Evolutionary conservation across 2,888 invertebrate genomes (phyloP), one percentile per base, ranked within the genome.

Genomic region (Busseola fusca): DNA sequence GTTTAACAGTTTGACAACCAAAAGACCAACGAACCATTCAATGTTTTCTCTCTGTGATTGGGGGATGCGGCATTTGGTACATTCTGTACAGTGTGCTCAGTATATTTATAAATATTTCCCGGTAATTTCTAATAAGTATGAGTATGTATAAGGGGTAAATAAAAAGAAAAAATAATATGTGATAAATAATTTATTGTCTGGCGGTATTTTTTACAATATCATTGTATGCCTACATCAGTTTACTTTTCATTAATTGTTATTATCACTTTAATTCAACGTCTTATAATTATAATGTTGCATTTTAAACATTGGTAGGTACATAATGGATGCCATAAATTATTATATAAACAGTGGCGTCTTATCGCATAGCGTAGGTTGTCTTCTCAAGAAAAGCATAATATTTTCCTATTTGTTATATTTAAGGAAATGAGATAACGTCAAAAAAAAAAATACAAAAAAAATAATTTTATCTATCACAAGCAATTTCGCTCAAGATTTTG

Each of bases 121-220:
- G 9, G 9, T n/a, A 1, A 10, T 42, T 40, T 30, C 18, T 10
- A 1, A 42, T 21, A 14, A 6, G 5, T 34, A n/a, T 0, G 40
- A 14, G 0, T 42, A n/a, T 25, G 10, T 56, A n/a, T 3, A 21
- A n/a, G 9, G 25, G 40, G 10, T 40, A 84, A 80, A 79, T 80
- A 82, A 85, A 84, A 59, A 72, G 3, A 69, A 64, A 64, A 0
- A 42, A 76, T 92, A 92, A 93, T 95, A 93, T 94, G 94, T 95
- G 96, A 95, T 96, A 96, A 96, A 96, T 96, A 96, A 96, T 96
- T 96, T 96, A 96, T 96, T 96, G 96, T 96, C 96, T 94, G 93
- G 94, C 95, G 89, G 91, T 95, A 95, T 94, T 93, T 93, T 50
- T 94, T 95, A 95, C 95, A 95, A 95, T 95, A 95, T 94, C 93